These are phyloP conservation scores for Drosophila takahashii DNA, from an alignment of 1,140 invertebrate genomes.

Conservation along the genomic window DNA sequence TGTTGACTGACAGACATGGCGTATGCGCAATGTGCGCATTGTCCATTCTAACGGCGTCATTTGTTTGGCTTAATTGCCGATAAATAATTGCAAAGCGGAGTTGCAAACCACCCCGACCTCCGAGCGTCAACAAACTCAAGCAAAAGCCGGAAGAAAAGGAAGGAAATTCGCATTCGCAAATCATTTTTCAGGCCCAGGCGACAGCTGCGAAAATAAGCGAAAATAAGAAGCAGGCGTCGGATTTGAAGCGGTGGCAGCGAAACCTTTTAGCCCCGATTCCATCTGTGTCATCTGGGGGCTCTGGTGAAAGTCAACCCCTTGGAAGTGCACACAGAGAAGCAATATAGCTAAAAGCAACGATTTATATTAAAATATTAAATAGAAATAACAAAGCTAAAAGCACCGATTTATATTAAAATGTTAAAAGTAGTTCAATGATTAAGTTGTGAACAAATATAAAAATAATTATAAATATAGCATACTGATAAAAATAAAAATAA, in stretches of 20 bases:
- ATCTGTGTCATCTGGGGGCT: conserved; percentile 35
- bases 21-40: conserved; percentile 66
- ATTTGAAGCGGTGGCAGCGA: conserved; percentile 56
- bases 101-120: conserved; percentile 6
- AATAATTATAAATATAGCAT: too few species aligned
- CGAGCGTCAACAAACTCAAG: conserved; percentile 6
- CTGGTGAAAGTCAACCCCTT: conserved; percentile 48
- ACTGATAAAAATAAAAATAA: too few species aligned
- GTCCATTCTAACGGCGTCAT: conserved; percentile 62
- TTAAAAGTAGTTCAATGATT: too few species aligned
- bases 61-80: conserved; percentile 76
- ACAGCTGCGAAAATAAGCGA: conserved; percentile 72
- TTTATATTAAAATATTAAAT: too few species aligned
- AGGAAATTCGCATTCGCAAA: conserved; percentile 65
- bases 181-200: conserved; percentile 77
- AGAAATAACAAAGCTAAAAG: too few species aligned
- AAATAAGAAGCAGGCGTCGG: conserved; percentile 26
- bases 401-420: too few species aligned
- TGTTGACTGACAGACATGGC: conserved; percentile 33
- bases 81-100: conserved; percentile 64
- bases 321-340: conserved; percentile 1
- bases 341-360: too few species aligned
- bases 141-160: conserved; percentile 23
- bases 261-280: conserved; percentile 55
- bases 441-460: neutral